Evolutionary conservation across 1,140 invertebrate species (phyloP), one percentile per base, ranked within the genome.

Genomic region (Drosophila yakuba): DNA sequence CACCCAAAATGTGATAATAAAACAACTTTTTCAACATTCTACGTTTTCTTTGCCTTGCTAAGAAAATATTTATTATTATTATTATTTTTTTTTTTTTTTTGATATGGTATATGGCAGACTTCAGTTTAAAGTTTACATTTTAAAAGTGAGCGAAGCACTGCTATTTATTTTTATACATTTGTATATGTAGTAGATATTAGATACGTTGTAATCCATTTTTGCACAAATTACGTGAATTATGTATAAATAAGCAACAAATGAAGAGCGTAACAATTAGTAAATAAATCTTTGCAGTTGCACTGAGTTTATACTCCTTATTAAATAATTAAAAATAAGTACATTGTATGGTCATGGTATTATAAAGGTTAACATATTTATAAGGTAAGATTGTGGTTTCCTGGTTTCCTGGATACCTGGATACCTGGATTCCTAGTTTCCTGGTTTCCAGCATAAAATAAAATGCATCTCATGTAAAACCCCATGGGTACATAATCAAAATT

Each of bases 211-310:
- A 41, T 57, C 11, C 28, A 45, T 28, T 25, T 45, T 58, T 63
- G 43, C 61, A 63, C 17, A 35, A 63, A 23, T 14, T 43, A 45
- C 57, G 28, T 25, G 28, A 45, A 60, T 81, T 78, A 66, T 66
- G 85, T 86, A 86, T 85, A 86, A 86, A 80, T 86, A 86, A 86
- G 78, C 81, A 86, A 86, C 82, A 86, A 86, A 86, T 78, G 58
- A 85, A 85, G 81, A 78, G 73, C 76, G 80, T 79, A 85, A 80
- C 81, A 85, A 85, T 85, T 67, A 86, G 69, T 85, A 71, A 74
- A 78, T 74, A 74, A 78, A 80, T 66, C 76, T 78, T 80, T 85
- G 64, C 74, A 57, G 72, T 79, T 73, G 62, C 63, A 67, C 79
- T 77, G 56, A 51, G 44, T 78, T 66, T 71, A 64, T 64, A 64